Evolutionary conservation across 2,797 vertebrate species (phyloP), one percentile per base, ranked within the genome.

Genomic region (Pseudochirops corinnae): DNA sequence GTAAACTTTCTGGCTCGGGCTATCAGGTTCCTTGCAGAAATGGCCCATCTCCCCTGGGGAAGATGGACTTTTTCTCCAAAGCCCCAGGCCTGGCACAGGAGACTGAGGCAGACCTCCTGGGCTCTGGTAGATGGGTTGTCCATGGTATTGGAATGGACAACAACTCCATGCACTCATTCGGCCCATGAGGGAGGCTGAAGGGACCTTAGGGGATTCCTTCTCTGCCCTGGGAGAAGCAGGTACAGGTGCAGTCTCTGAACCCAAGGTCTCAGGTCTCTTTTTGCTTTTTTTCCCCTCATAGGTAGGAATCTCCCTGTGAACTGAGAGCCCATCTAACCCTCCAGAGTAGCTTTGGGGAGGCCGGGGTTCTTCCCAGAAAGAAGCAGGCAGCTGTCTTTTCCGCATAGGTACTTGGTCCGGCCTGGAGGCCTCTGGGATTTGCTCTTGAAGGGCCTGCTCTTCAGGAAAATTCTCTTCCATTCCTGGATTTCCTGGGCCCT

Each of bases 301-400:
- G 58, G 91, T 57, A 95, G 97, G 94, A 91, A 97, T 92, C 96
- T 98, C 98, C 93, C 98, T 97, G 28, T 98, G 93, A 4, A 96
- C 16, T 4, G 95, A 96, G 31, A 98, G 96, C 93, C 99, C 98
- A 95, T 99, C 98, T 11, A 93, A 93, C 97, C 98, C 29, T 58
- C 96, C 1, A 91, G 99, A 92, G 96, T 98, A 97, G 93, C 97
- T 98, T 93, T 99, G 98, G 57, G 98, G 96, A 0, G 99, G 98
- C 97, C 99, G 99, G 0, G 99, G 99, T 98, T 99, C 99, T 98
- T 99, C 99, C 99, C 99, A 99, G 97, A 99, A 99, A 6, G 99
- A 99, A 10, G 99, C 99, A 0, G 99, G 99, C 50, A 99, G 99
- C 97, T 99, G 99, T 92, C 99, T 99, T 96, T 99, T 99, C 98